These are phyloP conservation scores for Istiophorus platypterus DNA, from an alignment of 2,113 vertebrate genomes.

Conservation along the genomic window DNA sequence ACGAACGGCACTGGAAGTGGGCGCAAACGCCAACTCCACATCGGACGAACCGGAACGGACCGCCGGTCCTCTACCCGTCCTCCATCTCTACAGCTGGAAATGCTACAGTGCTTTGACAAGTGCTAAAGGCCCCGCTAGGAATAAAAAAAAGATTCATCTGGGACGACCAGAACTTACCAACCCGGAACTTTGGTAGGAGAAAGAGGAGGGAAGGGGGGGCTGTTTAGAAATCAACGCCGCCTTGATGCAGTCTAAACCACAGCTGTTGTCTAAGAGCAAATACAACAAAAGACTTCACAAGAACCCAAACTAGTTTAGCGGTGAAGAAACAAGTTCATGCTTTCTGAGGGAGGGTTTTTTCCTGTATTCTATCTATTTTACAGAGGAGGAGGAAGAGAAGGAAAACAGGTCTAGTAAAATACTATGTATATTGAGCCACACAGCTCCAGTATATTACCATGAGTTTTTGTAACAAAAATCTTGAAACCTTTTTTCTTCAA, in stretches of 20 bases:
- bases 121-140: slow-evolving; percentile 86
- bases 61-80: slow-evolving; percentile 13
- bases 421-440: slow-evolving; percentile 90
- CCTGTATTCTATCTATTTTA: slow-evolving; percentile 87
- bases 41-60: slow-evolving; percentile 43
- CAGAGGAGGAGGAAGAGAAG: slow-evolving; percentile 82
- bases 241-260: slow-evolving; percentile 84
- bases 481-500: slow-evolving; percentile 84
- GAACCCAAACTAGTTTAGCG: slow-evolving; percentile 94
- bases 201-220: slow-evolving; percentile 65
- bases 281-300: slow-evolving; percentile 92
- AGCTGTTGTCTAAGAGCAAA: slow-evolving; percentile 93
- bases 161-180: slow-evolving; percentile 82
- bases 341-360: slow-evolving; percentile 76
- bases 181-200: slow-evolving; percentile 82
- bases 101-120: slow-evolving; percentile 85
- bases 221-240: slow-evolving; percentile 51
- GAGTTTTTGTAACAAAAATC: slow-evolving; percentile 93
- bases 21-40: slow-evolving; percentile 9
- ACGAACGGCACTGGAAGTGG: slow-evolving; percentile 27
- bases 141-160: slow-evolving; percentile 72
- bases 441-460: slow-evolving; percentile 87
- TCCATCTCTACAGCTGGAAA: slow-evolving; percentile 41
- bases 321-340: slow-evolving; percentile 92
- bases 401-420: slow-evolving; percentile 90